Evolutionary conservation across 2,113 vertebrate genomes (phyloP), one percentile per base, ranked within the genome.

Genomic region (Lagopus muta): DNA sequence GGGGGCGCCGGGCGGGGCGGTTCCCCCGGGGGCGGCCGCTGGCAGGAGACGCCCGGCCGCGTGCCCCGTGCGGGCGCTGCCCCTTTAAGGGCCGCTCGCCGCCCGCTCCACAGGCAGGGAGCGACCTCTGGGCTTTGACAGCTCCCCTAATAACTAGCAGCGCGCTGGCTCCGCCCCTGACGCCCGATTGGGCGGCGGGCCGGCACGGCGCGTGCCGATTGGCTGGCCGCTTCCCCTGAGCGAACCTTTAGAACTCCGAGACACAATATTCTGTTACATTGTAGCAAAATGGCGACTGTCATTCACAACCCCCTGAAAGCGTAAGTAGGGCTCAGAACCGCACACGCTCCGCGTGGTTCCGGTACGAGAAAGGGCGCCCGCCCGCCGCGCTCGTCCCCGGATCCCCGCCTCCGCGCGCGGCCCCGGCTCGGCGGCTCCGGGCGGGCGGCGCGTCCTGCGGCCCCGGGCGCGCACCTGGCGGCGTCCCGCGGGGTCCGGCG

Each of bases 211-310:
- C 50, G 74, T 89, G 38, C 86, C 79, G 94, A 99, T 99, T 99
- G 99, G 99, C 89, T 95, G 32, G 92, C 88, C 97, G 82, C 91
- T 97, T 97, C 98, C 96, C 97, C 97, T 98, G 97, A 98, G 98
- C 98, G 98, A 98, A 98, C 98, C 97, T 98, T 98, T 99, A 98
- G 98, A 98, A 98, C 98, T 98, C 98, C 89, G 98, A 98, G 98
- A 97, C 98, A 98, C 98, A 98, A 99, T 99, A 99, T 99, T 99
- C 98, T 98, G 98, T 99, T 99, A 99, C 99, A 99, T 98, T 98
- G 98, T 98, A 98, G 99, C 99, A 99, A 99, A 99, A 99, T 99
- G 99, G 99, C 99, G 99, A 99, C 99, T 99, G 99, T 99, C 99
- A 99, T 99, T 52, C 50, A 52, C 50, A 52, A 52, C 50, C 50